Conservation (phyloP, 2,113 vertebrate species). For the Steatornis caripensis region DNA sequence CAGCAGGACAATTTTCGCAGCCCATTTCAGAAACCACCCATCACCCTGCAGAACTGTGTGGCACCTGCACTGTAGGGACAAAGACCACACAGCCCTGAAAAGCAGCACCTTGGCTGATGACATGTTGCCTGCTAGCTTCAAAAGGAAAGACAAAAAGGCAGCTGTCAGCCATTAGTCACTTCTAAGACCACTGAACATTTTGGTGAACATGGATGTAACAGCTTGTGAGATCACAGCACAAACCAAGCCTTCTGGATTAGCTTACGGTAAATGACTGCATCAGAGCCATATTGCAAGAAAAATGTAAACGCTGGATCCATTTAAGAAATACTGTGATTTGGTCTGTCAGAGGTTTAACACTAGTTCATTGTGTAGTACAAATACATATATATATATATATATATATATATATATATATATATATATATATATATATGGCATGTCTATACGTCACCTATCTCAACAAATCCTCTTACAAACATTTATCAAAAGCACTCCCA, state of each 20-base stretch:
- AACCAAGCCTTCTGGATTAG: not conserved
- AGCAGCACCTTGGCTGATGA: too few relatives aligned
- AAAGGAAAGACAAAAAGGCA: not conserved
- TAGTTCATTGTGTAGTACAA: not conserved
- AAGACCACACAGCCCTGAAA: too few relatives aligned
- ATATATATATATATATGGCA: not conserved
- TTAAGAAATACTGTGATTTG: not conserved
- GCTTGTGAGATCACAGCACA: not conserved
- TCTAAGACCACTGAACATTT: not conserved
- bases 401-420: not conserved
- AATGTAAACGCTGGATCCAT: not conserved
- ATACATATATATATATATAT: not conserved
- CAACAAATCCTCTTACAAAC: constrained; percentile 15
- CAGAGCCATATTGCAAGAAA: not conserved
- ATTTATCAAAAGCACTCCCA: not conserved
- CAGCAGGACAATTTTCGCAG: too few relatives aligned
- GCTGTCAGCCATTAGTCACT: not conserved
- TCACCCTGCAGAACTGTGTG: too few relatives aligned
- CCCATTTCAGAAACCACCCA: too few relatives aligned
- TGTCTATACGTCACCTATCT: not conserved
- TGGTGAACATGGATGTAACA: not conserved
- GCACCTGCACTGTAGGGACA: too few relatives aligned
- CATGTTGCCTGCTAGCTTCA: too few relatives aligned
- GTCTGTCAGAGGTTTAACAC: not conserved
- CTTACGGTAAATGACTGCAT: not conserved